Base-by-base conservation (phyloP, 2,888 invertebrate genomes). In the Mylabris sibirica region DNA sequence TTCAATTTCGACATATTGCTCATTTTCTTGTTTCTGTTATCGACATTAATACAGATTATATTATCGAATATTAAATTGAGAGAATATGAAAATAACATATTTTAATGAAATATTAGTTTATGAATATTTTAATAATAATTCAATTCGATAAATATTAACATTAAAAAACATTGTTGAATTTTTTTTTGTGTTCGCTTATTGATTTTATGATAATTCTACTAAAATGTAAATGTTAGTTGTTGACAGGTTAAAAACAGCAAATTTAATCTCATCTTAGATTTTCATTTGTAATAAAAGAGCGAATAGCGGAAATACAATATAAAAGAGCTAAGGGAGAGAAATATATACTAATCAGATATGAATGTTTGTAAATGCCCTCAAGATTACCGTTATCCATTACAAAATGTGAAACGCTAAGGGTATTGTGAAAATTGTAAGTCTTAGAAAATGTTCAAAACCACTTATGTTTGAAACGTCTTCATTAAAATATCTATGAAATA, bases 281-380 rank as follows among this genome's bases (percentile, higher is more conserved):
- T 69, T 65, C 69, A 66, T 69, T 69, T 60, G 63, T 49, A 65
- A 63, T 63, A 59, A 62, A 67, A 70, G 64, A 65, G 63, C 60
- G 65, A 69, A 69, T 63, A 66, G 69, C 67, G 67, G 67, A 70
- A 67, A 62, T 64, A 67, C 67, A 64, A 67, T 70, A 65, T 70
- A 62, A 67, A 67, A 64, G 59, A 67, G 66, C 59, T 64, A 12
- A 61, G 44, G 65, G 59, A 64, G 69, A 66, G 24, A 61, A 34
- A 66, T 66, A 67, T 67, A 67, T 65, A 59, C 67, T 70, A 70
- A 69, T 69, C 69, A 69, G 69, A 69, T 69, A 69, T 69, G 64
- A 64, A 70, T 70, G 70, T 70, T 67, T 38, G 67, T 67, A 65
- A 65, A 70, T 70, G 70, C 63, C 67, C 63, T 60, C 67, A 67